Conservation (phyloP, 2,888 invertebrate genomes). For the Yponomeuta plumbellus region DNA sequence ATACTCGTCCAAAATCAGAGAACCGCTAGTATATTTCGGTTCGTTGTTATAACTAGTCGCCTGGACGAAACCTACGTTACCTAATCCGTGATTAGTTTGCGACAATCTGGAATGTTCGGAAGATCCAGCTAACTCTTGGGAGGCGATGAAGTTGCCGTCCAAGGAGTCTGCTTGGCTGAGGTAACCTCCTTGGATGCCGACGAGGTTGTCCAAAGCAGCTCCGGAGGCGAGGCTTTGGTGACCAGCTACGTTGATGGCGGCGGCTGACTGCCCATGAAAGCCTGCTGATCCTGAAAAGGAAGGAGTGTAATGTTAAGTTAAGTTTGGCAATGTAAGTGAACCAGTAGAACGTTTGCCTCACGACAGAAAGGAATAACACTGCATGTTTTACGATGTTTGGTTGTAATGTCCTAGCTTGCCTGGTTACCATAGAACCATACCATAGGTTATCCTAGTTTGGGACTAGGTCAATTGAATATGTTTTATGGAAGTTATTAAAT, state of each 20-base stretch:
- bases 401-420: too few species aligned
- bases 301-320: too few species aligned
- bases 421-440: too few species aligned
- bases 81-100: constrained; percentile 31
- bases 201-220: constrained; percentile 59
- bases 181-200: constrained; percentile 63
- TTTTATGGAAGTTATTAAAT: too few species aligned
- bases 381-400: too few species aligned
- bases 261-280: constrained; percentile 65
- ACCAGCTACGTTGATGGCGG: constrained; percentile 65
- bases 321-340: too few species aligned
- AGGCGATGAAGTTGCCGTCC: constrained; percentile 58
- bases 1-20: constrained; percentile 63
- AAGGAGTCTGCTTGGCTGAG: constrained; percentile 48
- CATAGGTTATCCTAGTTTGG: too few species aligned
- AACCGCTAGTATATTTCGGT: constrained; percentile 57
- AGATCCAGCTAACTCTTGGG: constrained; percentile 42
- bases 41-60: constrained; percentile 45
- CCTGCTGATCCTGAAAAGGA: constrained; percentile 57
- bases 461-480: too few species aligned
- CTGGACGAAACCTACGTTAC: constrained; percentile 50
- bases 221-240: constrained; percentile 67
- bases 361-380: too few species aligned
- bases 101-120: constrained; percentile 26
- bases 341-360: too few species aligned